Percentiles rank a stretch among this genome's conserved stretches.
Conservation (phyloP, 1,140 invertebrate genomes). For the Paralvinella palmiformis region DNA sequence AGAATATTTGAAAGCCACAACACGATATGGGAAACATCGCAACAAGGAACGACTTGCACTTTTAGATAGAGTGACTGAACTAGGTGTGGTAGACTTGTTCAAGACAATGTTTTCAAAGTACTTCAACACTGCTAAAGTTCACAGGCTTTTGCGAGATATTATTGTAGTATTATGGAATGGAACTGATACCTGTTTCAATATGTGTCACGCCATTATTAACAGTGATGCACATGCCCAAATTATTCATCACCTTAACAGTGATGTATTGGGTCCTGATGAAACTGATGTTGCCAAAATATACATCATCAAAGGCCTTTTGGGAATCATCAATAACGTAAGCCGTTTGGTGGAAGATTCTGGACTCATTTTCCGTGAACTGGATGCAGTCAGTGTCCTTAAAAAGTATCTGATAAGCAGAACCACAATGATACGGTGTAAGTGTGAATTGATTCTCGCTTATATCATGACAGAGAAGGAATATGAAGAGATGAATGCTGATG, state of each 20-base stretch:
- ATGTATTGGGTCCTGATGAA: neutral
- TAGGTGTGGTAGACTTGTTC: no score
- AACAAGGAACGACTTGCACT: no score
- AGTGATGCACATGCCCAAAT: neutral
- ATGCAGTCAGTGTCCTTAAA: neutral
- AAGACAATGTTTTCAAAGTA: no score
- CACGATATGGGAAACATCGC: no score
- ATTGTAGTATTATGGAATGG: constrained; percentile 7
- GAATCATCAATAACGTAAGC: constrained; percentile 1
- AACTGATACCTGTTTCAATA: neutral
- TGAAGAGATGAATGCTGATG: constrained; percentile 17
- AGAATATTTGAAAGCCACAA: no score
- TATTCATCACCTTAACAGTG: neutral
- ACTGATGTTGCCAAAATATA: neutral
- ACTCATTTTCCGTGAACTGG: neutral
- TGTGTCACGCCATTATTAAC: neutral
- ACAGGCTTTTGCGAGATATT: no score
- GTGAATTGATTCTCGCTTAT: constrained; percentile 12
- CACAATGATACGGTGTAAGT: neutral
- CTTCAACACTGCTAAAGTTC: no score
- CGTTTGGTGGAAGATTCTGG: neutral
- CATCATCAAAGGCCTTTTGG: constrained; percentile 9
- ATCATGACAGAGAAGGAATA: constrained; percentile 19
- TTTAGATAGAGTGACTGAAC: no score
- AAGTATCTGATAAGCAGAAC: neutral